Evolutionary conservation across 92 coral and sea anemone genomes (phyloP).

Genomic region (Meandrina meandrites): DNA sequence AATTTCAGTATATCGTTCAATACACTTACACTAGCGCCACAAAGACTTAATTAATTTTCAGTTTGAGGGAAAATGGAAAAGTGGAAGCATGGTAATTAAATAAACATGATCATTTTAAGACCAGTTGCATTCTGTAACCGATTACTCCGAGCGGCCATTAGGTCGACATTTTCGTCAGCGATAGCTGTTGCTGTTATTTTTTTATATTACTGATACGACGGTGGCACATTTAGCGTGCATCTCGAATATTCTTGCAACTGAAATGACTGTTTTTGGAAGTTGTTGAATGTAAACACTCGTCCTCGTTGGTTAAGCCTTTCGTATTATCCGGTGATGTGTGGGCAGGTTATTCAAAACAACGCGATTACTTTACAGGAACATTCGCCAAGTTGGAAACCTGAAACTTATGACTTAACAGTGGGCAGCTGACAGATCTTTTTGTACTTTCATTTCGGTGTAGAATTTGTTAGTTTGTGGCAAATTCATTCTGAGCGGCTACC

Average conservation of each 20-base stretch:
- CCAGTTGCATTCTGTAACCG: background rate
- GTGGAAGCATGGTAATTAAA: background rate
- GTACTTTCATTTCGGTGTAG: background rate
- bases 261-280: background rate
- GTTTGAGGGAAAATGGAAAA: background rate
- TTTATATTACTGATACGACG: background rate
- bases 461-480: background rate
- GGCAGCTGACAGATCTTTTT: background rate
- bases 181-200: background rate
- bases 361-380: background rate
- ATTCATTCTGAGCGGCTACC: background rate
- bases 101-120: background rate
- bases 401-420: background rate
- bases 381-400: background rate
- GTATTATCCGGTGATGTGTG: background rate
- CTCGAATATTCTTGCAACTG: conserved; percentile 7
- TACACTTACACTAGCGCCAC: background rate
- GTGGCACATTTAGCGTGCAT: background rate
- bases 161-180: background rate
- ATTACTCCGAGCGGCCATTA: background rate
- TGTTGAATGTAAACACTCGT: background rate
- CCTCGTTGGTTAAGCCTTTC: background rate
- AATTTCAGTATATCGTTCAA: background rate
- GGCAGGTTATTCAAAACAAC: background rate
- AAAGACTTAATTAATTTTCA: background rate